A percentile compares a stretch with the other conserved stretches of the same genome.
Conservation (phyloP, 2,797 vertebrate genomes). For the Phylloscopus collybita region DNA sequence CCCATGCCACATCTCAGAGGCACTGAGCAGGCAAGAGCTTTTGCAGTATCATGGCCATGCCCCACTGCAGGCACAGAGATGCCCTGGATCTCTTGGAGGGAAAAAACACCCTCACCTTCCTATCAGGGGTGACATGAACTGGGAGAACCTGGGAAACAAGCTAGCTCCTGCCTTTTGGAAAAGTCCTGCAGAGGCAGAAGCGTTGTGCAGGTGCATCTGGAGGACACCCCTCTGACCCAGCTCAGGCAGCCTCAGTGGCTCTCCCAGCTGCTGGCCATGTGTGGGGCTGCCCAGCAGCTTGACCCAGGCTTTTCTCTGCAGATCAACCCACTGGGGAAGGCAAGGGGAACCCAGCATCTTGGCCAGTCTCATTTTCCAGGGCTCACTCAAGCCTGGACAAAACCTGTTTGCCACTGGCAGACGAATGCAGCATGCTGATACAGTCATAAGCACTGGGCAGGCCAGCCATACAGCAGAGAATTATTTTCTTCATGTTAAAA, state of each 20-base stretch:
- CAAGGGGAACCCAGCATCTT: neutral
- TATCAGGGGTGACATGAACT: neutral
- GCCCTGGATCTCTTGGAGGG: neutral
- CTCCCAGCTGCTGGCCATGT: neutral
- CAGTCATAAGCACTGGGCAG: constrained; percentile 6
- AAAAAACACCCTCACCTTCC: neutral
- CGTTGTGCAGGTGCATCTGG: rapidly evolving
- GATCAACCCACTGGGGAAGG: neutral
- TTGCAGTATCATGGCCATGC: neutral
- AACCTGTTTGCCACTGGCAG: constrained; percentile 34
- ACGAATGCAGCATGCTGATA: constrained; percentile 19
- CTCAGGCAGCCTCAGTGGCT: neutral
- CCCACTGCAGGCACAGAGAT: neutral
- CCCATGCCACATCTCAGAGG: rapidly evolving
- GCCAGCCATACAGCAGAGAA: constrained; percentile 39
- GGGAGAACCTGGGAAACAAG: neutral
- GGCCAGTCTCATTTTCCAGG: neutral
- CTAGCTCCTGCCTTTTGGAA: neutral
- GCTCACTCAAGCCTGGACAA: constrained; percentile 55
- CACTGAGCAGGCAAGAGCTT: rapidly evolving
- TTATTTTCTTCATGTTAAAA: constrained; percentile 63
- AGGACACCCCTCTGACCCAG: neutral
- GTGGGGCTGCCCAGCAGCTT: neutral
- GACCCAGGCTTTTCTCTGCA: neutral
- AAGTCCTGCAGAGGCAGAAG: neutral